Base-by-base conservation (phyloP, 2,797 vertebrate species). In the Danio aesculapii region DNA sequence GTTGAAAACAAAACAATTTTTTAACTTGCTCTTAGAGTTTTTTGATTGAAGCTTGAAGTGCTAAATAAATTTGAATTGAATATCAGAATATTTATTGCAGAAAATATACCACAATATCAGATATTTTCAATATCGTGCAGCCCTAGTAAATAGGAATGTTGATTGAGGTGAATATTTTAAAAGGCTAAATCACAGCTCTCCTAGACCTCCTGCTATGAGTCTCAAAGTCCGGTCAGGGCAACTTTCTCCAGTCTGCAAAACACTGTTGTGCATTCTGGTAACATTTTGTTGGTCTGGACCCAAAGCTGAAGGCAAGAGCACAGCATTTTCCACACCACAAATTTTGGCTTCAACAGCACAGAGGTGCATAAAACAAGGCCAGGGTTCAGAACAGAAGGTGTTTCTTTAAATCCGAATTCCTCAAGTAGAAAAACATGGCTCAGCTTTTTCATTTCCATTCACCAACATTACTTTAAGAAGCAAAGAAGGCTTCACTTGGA, bases 341-440 rank as follows among this genome's bases (percentile, higher is more conserved):
- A 6, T 75, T 30, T 68, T 69, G 53, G 44, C 75, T 59, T 59
- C 16, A 41, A 6, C 21, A 43, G 6, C 16, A 61, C 52, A 74
- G 52, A 58, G 21, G 19, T 41, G 19, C n/a, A 67, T 58, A 43
- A 43, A 58, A 43, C 46, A 78, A 50, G 55, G 46, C 30, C 19
- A 77, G 11, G 53, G 21, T 77, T 77, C 44, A 59, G 16, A 50
- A 21, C 7, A 59, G 43, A 16, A 49, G 21, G 75, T 67, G 9
- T 69, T 69, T 41, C 53, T 68, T 69, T 8, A 17, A 77, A 69
- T 6, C 5, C 17, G 5, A 7, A 41, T 67, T 50, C 44, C 53
- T 69, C 8, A 17, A 12, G 44, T 3, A 59, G 63, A 67, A 77
- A 68, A 69, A 77, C 63, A 77, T 68, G 44, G 52, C 43, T n/a